Percentiles rank a stretch among this genome's conserved stretches.
These are phyloP conservation scores for Zosterops hypoxanthus DNA, from an alignment of 2,113 vertebrate species.

Conservation along the genomic window DNA sequence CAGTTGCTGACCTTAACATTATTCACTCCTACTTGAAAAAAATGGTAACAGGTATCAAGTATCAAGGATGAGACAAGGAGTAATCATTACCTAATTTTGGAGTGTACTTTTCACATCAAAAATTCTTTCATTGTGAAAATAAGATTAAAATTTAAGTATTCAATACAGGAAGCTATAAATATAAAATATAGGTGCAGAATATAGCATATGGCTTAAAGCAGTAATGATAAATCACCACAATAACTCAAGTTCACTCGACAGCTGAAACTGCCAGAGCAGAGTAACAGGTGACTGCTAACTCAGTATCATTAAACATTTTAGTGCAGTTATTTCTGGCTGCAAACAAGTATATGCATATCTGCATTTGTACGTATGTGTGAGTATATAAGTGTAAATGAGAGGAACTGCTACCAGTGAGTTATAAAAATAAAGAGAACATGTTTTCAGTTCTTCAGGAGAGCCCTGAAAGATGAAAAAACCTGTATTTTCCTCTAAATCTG, in stretches of 20 bases:
- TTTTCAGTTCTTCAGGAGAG: neutral
- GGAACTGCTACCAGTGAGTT: neutral
- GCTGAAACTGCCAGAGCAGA: slow-evolving; percentile 28
- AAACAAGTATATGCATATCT: neutral
- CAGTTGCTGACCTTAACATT: neutral
- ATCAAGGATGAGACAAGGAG: neutral
- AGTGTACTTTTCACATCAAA: neutral
- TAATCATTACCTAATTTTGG: neutral
- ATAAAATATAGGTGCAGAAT: slow-evolving; percentile 27
- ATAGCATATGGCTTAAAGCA: slow-evolving; percentile 15
- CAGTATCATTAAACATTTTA: neutral
- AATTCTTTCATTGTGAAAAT: neutral
- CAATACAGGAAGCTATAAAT: neutral
- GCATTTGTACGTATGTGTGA: neutral
- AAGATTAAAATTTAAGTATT: slow-evolving; percentile 3
- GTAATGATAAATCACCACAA: slow-evolving; percentile 32
- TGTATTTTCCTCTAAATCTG: neutral
- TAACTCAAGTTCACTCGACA: slow-evolving; percentile 31
- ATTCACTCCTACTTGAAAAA: neutral
- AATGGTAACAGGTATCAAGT: neutral
- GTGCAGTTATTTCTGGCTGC: neutral
- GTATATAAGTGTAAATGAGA: neutral
- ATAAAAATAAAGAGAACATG: neutral
- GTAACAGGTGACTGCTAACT: slow-evolving; percentile 39
- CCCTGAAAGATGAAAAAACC: neutral